phyloP scores from a whole-genome alignment of 2,113 vertebrate species.

The Epinephelus fuscoguttatus region DNA sequence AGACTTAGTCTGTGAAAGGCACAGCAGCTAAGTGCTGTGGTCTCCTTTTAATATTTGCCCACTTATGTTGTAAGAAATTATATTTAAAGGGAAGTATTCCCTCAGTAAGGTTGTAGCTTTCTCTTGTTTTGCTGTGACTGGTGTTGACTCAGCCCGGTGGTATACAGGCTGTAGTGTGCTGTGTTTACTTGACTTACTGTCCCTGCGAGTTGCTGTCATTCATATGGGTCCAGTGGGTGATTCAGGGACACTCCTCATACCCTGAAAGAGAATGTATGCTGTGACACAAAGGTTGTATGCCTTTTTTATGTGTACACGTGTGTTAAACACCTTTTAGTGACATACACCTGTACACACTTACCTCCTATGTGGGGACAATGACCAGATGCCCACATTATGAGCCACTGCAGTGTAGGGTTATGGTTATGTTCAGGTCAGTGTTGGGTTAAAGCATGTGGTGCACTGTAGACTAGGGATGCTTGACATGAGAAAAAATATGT shows the following conservation, averaged over 20 bases:
- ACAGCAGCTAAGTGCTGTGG: background rate
- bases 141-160: background rate
- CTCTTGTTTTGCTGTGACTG: background rate
- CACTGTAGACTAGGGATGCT: background rate
- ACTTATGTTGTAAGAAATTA: background rate
- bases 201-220: background rate
- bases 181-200: background rate
- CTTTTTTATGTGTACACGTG: slow-evolving; percentile 9
- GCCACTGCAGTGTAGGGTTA: background rate
- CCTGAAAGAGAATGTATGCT: background rate
- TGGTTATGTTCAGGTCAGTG: background rate
- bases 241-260: background rate
- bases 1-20: background rate
- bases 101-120: background rate
- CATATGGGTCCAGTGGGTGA: no score
- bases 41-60: background rate
- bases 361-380: no score
- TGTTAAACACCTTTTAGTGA: background rate
- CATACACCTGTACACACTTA: background rate
- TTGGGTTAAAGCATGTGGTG: background rate
- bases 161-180: background rate
- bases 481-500: no score
- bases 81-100: background rate
- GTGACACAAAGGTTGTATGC: slow-evolving; percentile 10
- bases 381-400: background rate